Conservation (phyloP, 2,888 invertebrate genomes). For the Sussaba pulchella region DNA sequence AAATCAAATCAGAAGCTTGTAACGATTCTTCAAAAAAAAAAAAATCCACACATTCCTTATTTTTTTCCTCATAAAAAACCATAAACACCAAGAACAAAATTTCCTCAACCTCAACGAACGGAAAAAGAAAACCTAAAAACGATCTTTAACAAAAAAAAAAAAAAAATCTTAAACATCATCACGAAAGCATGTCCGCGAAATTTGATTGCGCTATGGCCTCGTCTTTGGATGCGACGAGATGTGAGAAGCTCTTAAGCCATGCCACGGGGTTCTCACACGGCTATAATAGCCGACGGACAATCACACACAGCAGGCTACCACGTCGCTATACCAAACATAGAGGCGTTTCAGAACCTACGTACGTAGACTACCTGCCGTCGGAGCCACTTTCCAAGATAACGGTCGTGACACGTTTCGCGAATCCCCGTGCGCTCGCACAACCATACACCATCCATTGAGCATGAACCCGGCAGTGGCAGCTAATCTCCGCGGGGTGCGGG, state of each 20-base stretch:
- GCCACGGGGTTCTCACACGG: constrained; percentile 21
- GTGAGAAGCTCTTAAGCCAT: background rate
- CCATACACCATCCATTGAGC: background rate
- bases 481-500: constrained; percentile 26
- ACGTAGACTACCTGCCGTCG: constrained; percentile 25
- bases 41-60: no score
- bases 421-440: constrained; percentile 34
- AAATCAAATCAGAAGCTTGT: no score
- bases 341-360: constrained; percentile 34
- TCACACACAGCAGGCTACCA: background rate
- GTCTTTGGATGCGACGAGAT: no score
- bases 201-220: background rate
- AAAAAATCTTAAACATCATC: no score
- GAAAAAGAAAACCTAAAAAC: no score
- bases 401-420: constrained; percentile 58
- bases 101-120: no score
- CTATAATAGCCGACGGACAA: background rate
- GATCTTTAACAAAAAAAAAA: no score
- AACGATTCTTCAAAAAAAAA: no score
- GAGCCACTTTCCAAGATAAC: constrained; percentile 57
- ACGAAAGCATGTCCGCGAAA: background rate
- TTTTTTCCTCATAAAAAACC: no score
- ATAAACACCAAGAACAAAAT: no score
- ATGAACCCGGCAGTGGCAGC: constrained; percentile 3
- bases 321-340: constrained; percentile 10